Conservation (phyloP, 1,140 invertebrate genomes). For the Pseudomyrmex concolor region DNA sequence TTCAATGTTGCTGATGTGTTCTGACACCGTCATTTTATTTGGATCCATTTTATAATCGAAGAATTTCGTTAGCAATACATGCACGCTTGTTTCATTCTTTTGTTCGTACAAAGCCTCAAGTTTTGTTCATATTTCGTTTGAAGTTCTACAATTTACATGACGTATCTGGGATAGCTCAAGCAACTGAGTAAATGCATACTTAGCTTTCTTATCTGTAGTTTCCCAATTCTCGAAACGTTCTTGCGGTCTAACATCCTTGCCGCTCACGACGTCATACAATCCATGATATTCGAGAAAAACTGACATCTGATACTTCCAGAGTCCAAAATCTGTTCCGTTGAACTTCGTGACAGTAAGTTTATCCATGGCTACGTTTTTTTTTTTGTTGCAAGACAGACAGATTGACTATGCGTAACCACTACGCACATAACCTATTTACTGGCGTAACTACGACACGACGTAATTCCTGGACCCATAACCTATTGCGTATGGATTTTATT, state of each 20-base stretch:
- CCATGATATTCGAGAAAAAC: background rate
- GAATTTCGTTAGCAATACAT: conserved; percentile 34
- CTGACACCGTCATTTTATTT: background rate
- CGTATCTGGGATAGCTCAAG: background rate
- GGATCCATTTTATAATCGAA: conserved; percentile 5
- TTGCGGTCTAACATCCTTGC: background rate
- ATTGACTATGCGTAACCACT: too few relatives aligned
- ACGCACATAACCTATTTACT: too few relatives aligned
- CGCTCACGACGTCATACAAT: background rate
- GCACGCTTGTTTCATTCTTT: background rate
- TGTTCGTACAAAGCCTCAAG: background rate
- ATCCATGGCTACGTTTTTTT: too few relatives aligned
- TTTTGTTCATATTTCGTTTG: background rate
- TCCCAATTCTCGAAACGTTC: background rate
- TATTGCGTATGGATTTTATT: too few relatives aligned
- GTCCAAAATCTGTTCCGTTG: too few relatives aligned
- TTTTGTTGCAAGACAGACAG: too few relatives aligned
- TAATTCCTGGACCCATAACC: too few relatives aligned
- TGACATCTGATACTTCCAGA: background rate
- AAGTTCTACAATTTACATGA: background rate
- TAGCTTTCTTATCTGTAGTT: background rate
- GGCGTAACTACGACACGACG: too few relatives aligned
- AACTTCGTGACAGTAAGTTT: too few relatives aligned
- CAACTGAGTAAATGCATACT: background rate
- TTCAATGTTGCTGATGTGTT: background rate